Base-by-base conservation (phyloP, 2,113 vertebrate species). In the Barbus barbus region DNA sequence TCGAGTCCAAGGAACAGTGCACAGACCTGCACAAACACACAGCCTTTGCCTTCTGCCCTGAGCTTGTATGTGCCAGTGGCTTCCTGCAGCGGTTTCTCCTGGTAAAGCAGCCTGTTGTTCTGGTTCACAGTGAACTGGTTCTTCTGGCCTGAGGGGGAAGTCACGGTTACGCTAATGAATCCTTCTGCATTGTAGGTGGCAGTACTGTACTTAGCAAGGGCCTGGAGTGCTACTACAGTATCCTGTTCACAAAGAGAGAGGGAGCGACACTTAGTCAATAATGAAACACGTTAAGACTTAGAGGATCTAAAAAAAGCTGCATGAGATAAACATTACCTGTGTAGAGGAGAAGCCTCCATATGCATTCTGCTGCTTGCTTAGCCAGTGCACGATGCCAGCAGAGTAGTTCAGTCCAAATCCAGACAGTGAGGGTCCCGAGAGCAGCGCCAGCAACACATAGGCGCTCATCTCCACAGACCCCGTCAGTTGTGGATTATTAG, bases 221-320 rank as follows among this genome's bases (percentile, higher is more conserved):
- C 96, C 88, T 97, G 95, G 53, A 97, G 94, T 82, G 96, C 96
- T 0, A 97, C 95, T n/a, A 96, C 93, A 0, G 96, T 97, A 89
- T 97, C 96, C 96, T 97, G 90, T 72, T 56, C 41, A 80, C 73
- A 76, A 3, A 58, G 2, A 58, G 44, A 72, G 41, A 22, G 51
- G n/a, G 26, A 24, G 22, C 5, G 0, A 41, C 9, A 36, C 31
- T 31, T 31, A 24, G 38, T 73, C 46, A 51, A 11, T 26, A 51
- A 75, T 20, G 2, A 75, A 51, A 28, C 14, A 1, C 24, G 2
- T 48, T 48, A 18, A 26, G 14, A 14, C 38, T 14, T 24, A 28
- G 13, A 46, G 5, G 28, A 8, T 9, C 3, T 67, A 36, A 38
- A 67, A 63, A 73, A 73, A 74, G 5, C 41, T 16, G 44, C 6